Evolutionary conservation across 2,888 invertebrate genomes (phyloP), one percentile per base, ranked within the genome.

Genomic region (Amiota mariae): DNA sequence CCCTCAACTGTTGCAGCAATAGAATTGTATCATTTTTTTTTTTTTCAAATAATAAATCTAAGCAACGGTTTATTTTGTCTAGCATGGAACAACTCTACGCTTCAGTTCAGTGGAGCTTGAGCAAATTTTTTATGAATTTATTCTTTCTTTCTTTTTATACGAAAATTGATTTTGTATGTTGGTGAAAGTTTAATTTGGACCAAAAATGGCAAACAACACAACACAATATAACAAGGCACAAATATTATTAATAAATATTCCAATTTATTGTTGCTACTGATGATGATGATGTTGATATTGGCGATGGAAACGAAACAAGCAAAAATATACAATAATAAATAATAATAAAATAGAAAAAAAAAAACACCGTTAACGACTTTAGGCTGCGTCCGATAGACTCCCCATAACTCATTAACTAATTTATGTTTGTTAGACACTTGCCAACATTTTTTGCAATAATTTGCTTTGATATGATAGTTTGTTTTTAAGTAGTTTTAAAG

Each of bases 361-460:
- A 4, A 10, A 54, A 54, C 54, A 6, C n/a, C 13, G 10, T 36
- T 36, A 36, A 36, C 36, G 36, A 36, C 36, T 36, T 36, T 36
- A 36, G 8, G 36, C 36, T 36, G 36, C 2, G 36, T 36, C 6
- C 36, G 36, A 36, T 36, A 36, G 36, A 36, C 36, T 72, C 64
- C 68, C 64, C 46, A 72, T 15, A 11, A 20, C 9, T n/a, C n/a
- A n/a, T 59, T 59, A 47, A 54, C 47, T 63, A 63, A 70, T 70
- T 73, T 15, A 56, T 24, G 64, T 47, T 64, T 49, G 24, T 68
- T 68, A 24, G 51, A 20, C 67, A 51, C 59, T 59, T 59, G 59
- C 24, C 36, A 71, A 54, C 9, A 61, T 72, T 59, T 70, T 72
- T 59, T 59, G 46, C 73, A 78, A 75, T 77, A 75, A 77, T 80